Conservation (phyloP, 2,888 invertebrate genomes). For the Brachylomia viminalis region DNA sequence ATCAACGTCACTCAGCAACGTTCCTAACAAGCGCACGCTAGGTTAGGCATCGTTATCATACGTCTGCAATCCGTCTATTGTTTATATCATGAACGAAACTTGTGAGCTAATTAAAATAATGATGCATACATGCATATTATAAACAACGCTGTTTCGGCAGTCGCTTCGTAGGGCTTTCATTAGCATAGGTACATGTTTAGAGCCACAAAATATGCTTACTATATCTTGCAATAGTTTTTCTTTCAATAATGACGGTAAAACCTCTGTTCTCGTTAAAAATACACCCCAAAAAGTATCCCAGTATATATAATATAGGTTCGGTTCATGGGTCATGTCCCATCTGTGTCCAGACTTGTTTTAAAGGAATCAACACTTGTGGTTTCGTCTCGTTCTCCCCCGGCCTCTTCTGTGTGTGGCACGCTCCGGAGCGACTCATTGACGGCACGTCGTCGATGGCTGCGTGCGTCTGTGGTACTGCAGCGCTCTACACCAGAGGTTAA, state of each 20-base stretch:
- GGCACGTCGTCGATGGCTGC: slow-evolving; percentile 11
- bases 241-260: not conserved
- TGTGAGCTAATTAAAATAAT: slow-evolving; percentile 29
- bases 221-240: not conserved
- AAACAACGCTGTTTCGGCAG: slow-evolving; percentile 20
- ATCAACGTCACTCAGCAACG: not conserved
- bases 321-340: not conserved
- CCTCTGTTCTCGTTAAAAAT: not conserved
- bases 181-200: not conserved
- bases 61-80: slow-evolving; percentile 8
- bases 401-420: not conserved
- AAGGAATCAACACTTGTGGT: not conserved
- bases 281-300: not conserved
- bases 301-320: not conserved
- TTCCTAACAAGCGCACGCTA: slow-evolving; percentile 1
- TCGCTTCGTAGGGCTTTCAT: not conserved
- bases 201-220: not conserved
- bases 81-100: slow-evolving; percentile 36
- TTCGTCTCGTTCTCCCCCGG: not conserved
- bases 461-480: slow-evolving; percentile 11
- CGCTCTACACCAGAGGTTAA: slow-evolving; percentile 50
- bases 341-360: not conserved
- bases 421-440: slow-evolving; percentile 13
- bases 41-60: slow-evolving; percentile 9
- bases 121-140: slow-evolving; percentile 8